Evolutionary conservation across 2,797 vertebrate species (phyloP).

Genomic region (Scomberomorus guttatus): DNA sequence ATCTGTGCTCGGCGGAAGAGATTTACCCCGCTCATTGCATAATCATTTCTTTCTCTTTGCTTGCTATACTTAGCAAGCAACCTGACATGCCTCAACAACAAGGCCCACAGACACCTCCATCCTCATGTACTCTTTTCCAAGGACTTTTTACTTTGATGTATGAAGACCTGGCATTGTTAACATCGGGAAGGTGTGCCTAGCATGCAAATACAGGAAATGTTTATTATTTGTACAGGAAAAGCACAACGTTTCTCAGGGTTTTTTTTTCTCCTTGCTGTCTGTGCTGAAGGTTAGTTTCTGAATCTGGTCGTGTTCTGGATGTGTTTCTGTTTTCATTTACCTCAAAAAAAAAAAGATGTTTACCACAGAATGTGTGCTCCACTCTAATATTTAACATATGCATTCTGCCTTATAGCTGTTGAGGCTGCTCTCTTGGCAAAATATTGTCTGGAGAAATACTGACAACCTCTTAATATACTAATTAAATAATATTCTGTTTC

Average conservation of each 20-base stretch:
- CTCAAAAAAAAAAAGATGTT: constrained; percentile 21
- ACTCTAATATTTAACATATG: constrained; percentile 33
- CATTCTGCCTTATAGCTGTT: constrained; percentile 22
- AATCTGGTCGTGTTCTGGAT: constrained; percentile 47
- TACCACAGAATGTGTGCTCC: constrained; percentile 24
- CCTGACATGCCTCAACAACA: constrained; percentile 69
- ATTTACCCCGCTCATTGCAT: constrained; percentile 72
- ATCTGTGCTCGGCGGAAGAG: constrained; percentile 64
- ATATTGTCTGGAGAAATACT: constrained; percentile 14
- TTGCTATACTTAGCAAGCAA: constrained; percentile 74
- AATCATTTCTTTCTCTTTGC: constrained; percentile 71
- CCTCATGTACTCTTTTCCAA: constrained; percentile 67
- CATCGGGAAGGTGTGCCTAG: constrained; percentile 57
- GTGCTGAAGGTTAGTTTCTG: constrained; percentile 65
- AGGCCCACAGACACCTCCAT: constrained; percentile 59
- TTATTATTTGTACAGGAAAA: constrained; percentile 68
- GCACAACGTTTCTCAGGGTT: constrained; percentile 41
- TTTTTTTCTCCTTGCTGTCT: constrained; percentile 61
- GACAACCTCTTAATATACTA: constrained; percentile 10
- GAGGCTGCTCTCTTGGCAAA: constrained; percentile 19
- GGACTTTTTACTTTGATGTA: constrained; percentile 75
- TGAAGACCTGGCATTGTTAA: constrained; percentile 74
- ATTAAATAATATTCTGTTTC: constrained; percentile 23
- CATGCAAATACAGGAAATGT: constrained; percentile 77
- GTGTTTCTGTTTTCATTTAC: constrained; percentile 50